Evolutionary conservation across 2,113 vertebrate genomes (phyloP), one percentile per base, ranked within the genome.

Genomic region (Lamprotornis superbus): DNA sequence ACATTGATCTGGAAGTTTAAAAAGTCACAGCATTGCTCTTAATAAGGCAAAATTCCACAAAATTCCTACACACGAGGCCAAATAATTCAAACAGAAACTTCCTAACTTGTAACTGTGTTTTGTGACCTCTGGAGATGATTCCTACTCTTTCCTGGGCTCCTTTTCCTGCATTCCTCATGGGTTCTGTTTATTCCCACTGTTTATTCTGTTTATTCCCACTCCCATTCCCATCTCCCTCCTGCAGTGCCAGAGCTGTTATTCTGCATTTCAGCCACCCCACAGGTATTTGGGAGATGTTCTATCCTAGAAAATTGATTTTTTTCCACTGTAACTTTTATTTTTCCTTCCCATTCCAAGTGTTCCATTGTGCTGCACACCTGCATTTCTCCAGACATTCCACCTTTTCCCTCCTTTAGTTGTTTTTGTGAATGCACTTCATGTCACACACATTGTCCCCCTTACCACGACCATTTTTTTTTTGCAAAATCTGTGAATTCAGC

Each of bases 401-500:
- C 19, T 89, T 64, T 46, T 46, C 47, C 86, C 35, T 80, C 63
- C 5, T 24, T 12, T 0, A 47, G 35, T 0, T 42, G 21, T 31
- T 47, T 42, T 42, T 42, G 15, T n/a, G 35, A 83, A 30, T 1
- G 12, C 21, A 46, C 3, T 10, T 63, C 40, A 21, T 4, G 4
- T 39, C 44, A 20, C 13, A 15, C 1, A 46, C 13, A 24, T 0
- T 27, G 4, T 9, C 18, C 33, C 30, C 19, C 6, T 14, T 14
- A 31, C 3, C 37, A 3, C 0, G 0, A 28, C 16, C 20, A 13
- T 50, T 83, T 73, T 2, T 60, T 60, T 68, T 11, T 2, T 7
- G 23, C 7, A 47, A 14, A 47, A 8, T 2, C 22, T 19, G 14
- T 10, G 21, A 77, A 33, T 19, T 47, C 40, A 27, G 3, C 23